Base-by-base conservation (phyloP, 2,888 invertebrate genomes). In the Sceliomorpha sp. region DNA sequence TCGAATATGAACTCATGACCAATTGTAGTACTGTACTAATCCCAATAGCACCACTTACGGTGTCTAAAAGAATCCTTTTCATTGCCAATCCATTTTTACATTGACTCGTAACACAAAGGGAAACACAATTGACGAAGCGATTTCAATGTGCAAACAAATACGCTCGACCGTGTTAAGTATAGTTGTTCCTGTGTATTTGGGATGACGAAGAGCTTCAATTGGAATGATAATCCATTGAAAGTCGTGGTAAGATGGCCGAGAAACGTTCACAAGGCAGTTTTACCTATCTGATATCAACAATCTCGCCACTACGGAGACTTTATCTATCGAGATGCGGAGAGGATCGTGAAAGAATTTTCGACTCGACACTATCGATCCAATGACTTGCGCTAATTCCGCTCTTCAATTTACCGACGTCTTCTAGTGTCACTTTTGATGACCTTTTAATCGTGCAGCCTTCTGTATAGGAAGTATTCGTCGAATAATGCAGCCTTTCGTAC, bases 381-480 rank as follows among this genome's bases (percentile, higher is more conserved):
- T 75, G 75, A 75, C 73, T 73, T 58, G 75, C 70, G 60, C 51
- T 63, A 51, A 67, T 53, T 62, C 66, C 70, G 60, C 47, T 70
- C 72, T 68, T 73, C 68, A 63, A 72, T 73, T 75, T 77, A 75
- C 72, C 20, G 45, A 63, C 62, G 58, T 68, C 50, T 53, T 50
- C 63, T 74, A 68, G 72, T 74, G 75, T 76, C 77, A 73, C 70
- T 78, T 72, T 63, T 59, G 72, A 60, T 73, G 74, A 75, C 76
- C 70, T 70, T 62, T 70, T 64, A 59, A 64, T 70, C 62, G 48
- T 44, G 14, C 37, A 50, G 53, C 69, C 62, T 69, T 69, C 69
- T 51, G 62, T 62, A 50, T 63, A 62, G 51, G 69, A 56, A 62
- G 56, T 68, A 53, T 68, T 62, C 17, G 40, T 45, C 45, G 36